Conservation (phyloP, 2,888 invertebrate species). For the Epistrophe eligans region DNA sequence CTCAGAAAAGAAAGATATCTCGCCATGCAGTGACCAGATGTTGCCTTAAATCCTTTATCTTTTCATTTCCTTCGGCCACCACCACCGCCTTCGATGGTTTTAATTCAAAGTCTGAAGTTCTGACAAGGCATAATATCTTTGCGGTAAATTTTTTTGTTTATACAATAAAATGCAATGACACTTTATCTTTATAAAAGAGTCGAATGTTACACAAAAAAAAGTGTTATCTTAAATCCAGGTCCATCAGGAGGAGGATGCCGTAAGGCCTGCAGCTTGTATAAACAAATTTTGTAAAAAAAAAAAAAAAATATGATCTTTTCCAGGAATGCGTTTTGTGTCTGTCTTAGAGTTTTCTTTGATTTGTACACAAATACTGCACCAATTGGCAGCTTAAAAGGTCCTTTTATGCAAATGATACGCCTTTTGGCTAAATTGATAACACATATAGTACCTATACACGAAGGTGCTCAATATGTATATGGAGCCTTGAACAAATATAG, state of each 20-base stretch:
- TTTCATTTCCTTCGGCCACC: not conserved
- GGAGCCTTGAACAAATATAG: constrained; percentile 15
- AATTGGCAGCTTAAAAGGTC: constrained; percentile 53
- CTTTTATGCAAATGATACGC: constrained; percentile 65
- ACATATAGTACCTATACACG: not conserved
- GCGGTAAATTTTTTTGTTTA: constrained; percentile 47
- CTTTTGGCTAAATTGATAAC: constrained; percentile 40
- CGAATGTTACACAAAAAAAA: constrained; percentile 2
- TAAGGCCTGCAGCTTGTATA: constrained; percentile 27
- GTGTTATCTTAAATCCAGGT: constrained; percentile 23
- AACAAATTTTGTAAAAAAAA: constrained; percentile 16
- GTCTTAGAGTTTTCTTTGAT: constrained; percentile 2
- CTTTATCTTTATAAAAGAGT: constrained; percentile 52
- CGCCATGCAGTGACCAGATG: constrained; percentile 68
- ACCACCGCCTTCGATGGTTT: not conserved
- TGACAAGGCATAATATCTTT: not conserved
- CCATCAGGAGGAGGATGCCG: constrained; percentile 34
- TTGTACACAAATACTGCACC: constrained; percentile 35
- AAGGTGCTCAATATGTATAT: constrained; percentile 34
- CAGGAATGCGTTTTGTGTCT: constrained; percentile 21
- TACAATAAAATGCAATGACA: constrained; percentile 60
- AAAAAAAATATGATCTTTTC: constrained; percentile 31
- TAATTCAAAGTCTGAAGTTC: not conserved
- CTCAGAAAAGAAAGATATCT: constrained; percentile 31
- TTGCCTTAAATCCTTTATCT: constrained; percentile 65